These are phyloP conservation scores for Ceraclea dissimilis DNA, from an alignment of 2,888 invertebrate genomes.

Conservation along the genomic window DNA sequence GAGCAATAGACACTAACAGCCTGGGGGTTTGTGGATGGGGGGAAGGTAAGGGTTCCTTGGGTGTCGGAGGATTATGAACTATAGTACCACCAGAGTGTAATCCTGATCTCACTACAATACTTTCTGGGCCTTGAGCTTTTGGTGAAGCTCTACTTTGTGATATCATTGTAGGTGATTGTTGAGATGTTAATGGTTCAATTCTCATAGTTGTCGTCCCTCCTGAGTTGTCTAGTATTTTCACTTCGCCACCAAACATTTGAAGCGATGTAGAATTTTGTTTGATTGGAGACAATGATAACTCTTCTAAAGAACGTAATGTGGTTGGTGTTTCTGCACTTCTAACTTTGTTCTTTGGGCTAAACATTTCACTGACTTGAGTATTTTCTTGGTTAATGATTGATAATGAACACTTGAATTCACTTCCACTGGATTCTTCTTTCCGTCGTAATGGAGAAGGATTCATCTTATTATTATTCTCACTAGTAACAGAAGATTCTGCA, in stretches of 20 bases:
- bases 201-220: conserved; percentile 62
- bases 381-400: conserved; percentile 34
- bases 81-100: conserved; percentile 80
- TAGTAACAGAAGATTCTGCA: conserved; percentile 9
- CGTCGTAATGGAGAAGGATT: conserved; percentile 9
- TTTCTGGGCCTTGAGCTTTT: conserved; percentile 42
- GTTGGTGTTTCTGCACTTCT: conserved; percentile 44
- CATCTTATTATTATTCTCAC: conserved; percentile 4
- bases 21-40: conserved; percentile 49
- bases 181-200: conserved; percentile 57
- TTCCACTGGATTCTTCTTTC: conserved; percentile 17
- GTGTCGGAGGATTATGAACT: conserved; percentile 52
- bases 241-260: conserved; percentile 73
- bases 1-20: conserved; percentile 48
- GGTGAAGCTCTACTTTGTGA: conserved; percentile 46
- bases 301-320: conserved; percentile 48
- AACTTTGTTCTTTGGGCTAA: conserved; percentile 46
- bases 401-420: conserved; percentile 14
- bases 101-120: conserved; percentile 72
- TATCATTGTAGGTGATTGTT: conserved; percentile 49
- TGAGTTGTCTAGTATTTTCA: conserved; percentile 62
- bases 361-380: conserved; percentile 38
- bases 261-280: conserved; percentile 47
- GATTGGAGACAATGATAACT: conserved; percentile 48
- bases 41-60: conserved; percentile 39